Percentiles rank a stretch among this genome's conserved stretches.
These are phyloP conservation scores for Tenthredo livida DNA, from an alignment of 2,888 invertebrate species.

Conservation along the genomic window DNA sequence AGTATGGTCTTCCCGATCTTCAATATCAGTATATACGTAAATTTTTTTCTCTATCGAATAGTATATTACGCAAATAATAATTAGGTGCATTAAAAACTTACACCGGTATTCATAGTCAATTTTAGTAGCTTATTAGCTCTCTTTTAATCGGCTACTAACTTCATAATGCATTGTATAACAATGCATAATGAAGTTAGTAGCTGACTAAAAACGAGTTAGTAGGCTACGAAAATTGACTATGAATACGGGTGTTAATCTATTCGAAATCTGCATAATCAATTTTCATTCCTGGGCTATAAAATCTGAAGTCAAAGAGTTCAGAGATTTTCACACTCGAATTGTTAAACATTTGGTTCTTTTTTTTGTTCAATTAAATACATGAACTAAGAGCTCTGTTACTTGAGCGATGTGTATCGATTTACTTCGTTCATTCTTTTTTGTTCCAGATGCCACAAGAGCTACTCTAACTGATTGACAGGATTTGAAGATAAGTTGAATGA, in stretches of 20 bases:
- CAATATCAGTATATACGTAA: neutral
- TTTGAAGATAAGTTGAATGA: slow-evolving; percentile 45
- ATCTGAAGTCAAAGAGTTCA: neutral
- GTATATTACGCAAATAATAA: too few relatives aligned
- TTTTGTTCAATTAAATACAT: neutral
- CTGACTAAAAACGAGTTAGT: too few relatives aligned
- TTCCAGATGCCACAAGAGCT: slow-evolving; percentile 37
- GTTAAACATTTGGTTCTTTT: neutral
- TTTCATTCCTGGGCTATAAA: neutral
- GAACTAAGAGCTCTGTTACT: neutral
- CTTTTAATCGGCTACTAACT: too few relatives aligned
- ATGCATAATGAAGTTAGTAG: too few relatives aligned
- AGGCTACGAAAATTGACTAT: too few relatives aligned
- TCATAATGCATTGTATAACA: too few relatives aligned
- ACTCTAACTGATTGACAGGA: slow-evolving; percentile 48
- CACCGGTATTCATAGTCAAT: too few relatives aligned
- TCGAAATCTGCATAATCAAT: neutral
- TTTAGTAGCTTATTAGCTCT: too few relatives aligned
- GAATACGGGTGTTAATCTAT: too few relatives aligned
- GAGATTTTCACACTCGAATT: neutral
- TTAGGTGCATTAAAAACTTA: too few relatives aligned
- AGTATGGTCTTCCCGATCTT: neutral
- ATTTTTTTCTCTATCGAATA: neutral
- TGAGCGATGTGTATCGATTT: slow-evolving; percentile 36
- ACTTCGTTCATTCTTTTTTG: slow-evolving; percentile 28